Percentiles rank a stretch among this genome's conserved stretches.
Evolutionary conservation across 2,888 invertebrate genomes (phyloP).

Genomic region (Lissonota sp.): DNA sequence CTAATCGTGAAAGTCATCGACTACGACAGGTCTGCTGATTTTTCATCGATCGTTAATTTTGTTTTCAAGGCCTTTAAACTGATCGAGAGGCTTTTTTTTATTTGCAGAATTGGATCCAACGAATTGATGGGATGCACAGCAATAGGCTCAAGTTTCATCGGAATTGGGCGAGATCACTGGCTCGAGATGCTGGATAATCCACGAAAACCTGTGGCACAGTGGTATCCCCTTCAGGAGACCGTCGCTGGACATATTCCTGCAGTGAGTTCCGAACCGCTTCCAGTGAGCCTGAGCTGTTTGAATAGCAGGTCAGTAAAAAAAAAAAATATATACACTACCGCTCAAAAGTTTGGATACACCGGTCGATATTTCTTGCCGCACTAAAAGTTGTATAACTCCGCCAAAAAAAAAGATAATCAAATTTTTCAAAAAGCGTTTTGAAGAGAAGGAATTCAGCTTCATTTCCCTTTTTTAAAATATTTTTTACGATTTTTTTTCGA

Average conservation of each 20-base stretch:
- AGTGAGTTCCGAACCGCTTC: conserved; percentile 85
- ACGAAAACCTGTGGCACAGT: conserved; percentile 92
- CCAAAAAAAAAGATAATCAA: too few relatives aligned
- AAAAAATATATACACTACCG: conserved; percentile 5
- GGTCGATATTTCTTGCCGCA: too few relatives aligned
- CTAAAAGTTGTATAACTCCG: too few relatives aligned
- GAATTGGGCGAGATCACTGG: conserved; percentile 93
- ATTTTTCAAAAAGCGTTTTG: too few relatives aligned
- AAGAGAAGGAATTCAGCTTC: too few relatives aligned
- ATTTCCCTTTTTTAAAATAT: too few relatives aligned
- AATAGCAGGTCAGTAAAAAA: conserved; percentile 87
- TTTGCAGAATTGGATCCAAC: conserved; percentile 92
- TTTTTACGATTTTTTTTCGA: too few relatives aligned
- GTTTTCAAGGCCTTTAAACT: conserved; percentile 9
- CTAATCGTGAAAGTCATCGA: conserved; percentile 94
- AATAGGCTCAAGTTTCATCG: conserved; percentile 91
- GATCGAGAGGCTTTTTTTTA: background rate
- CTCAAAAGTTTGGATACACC: too few relatives aligned
- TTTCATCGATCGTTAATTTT: conserved; percentile 19
- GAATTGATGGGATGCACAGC: conserved; percentile 94
- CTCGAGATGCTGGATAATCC: conserved; percentile 93
- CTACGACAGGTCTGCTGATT: conserved; percentile 90
- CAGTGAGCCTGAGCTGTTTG: conserved; percentile 88
- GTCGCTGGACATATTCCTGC: conserved; percentile 87
- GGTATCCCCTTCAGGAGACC: conserved; percentile 92